Evolutionary conservation across 2,888 invertebrate genomes (phyloP), one percentile per base, ranked within the genome.

Genomic region (Argynnis bischoffii): DNA sequence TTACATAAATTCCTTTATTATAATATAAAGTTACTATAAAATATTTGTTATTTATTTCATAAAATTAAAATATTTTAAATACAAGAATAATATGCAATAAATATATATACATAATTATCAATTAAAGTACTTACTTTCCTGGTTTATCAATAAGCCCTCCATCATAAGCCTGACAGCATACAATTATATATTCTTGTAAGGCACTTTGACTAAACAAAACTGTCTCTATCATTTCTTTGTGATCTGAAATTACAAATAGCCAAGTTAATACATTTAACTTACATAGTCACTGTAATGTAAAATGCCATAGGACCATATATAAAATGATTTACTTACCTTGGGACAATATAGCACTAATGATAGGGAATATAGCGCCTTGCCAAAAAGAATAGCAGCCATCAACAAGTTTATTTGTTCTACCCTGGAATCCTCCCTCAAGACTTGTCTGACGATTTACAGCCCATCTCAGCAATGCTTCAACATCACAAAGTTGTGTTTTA

Each of bases 351-450:
- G 95, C 95, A 84, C 98, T 97, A 55, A 99, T 94, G 55, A 99
- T 94, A 21, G 98, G 97, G 84, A 99, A 97, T 55, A 96, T 95
- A 61, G 97, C 99, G 41, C 98, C 99, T 90, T 98, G 98, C 99
- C 99, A 99, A 92, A 99, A 99, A 0, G 99, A 99, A 86, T 99
- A 99, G 87, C 99, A 99, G 3, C 98, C 98, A 93, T 99, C 99
- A 0, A 99, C 99, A 73, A 99, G 93, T 90, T 99, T 99, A 89
- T 99, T 99, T 2, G 99, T 99, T 79, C 99, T 94, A 0, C 99
- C 99, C 93, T 98, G 97, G 84, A 99, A 99, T 8, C 99, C 99
- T 46, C 99, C 99, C 89, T 99, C 99, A 73, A 96, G 95, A 71
- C 94, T 93, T 98, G 99, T 99, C 90, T 99, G 99, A 63, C 97